Conservation (phyloP, 1,140 invertebrate species). For the Heliothis virescens region DNA sequence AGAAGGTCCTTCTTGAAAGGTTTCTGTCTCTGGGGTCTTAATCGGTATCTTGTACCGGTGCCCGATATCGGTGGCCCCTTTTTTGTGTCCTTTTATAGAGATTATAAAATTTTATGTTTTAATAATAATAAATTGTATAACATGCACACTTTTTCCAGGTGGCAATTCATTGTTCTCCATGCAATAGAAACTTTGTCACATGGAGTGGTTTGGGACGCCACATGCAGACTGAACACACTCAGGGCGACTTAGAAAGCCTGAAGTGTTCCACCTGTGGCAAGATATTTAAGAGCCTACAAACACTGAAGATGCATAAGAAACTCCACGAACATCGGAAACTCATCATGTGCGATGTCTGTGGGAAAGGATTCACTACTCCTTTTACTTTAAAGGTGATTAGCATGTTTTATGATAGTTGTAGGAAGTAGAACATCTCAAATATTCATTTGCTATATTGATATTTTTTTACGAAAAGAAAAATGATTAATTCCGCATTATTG, state of each 20-base stretch:
- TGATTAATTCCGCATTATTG: too few relatives aligned
- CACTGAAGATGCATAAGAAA: conserved; percentile 70
- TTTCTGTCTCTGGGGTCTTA: too few relatives aligned
- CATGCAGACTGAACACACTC: conserved; percentile 67
- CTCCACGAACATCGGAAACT: conserved; percentile 67
- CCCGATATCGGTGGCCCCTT: too few relatives aligned
- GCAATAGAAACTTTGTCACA: conserved; percentile 76
- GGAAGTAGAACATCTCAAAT: too few relatives aligned
- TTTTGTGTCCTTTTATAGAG: too few relatives aligned
- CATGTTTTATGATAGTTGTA: background rate
- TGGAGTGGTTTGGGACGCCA: conserved; percentile 75
- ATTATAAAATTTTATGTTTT: too few relatives aligned
- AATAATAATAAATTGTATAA: background rate
- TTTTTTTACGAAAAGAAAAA: too few relatives aligned
- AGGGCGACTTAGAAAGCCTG: conserved; percentile 62
- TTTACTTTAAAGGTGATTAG: conserved; percentile 70
- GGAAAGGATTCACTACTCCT: conserved; percentile 69
- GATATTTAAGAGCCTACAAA: conserved; percentile 69
- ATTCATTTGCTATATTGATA: too few relatives aligned
- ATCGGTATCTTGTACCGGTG: too few relatives aligned
- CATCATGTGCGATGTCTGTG: conserved; percentile 80
- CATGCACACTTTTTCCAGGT: conserved; percentile 56
- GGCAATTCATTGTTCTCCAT: conserved; percentile 68
- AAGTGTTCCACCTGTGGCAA: conserved; percentile 76
- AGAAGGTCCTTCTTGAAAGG: too few relatives aligned